Evolutionary conservation across 2,797 vertebrate genomes (phyloP).

Genomic region (Diplodus sargus): DNA sequence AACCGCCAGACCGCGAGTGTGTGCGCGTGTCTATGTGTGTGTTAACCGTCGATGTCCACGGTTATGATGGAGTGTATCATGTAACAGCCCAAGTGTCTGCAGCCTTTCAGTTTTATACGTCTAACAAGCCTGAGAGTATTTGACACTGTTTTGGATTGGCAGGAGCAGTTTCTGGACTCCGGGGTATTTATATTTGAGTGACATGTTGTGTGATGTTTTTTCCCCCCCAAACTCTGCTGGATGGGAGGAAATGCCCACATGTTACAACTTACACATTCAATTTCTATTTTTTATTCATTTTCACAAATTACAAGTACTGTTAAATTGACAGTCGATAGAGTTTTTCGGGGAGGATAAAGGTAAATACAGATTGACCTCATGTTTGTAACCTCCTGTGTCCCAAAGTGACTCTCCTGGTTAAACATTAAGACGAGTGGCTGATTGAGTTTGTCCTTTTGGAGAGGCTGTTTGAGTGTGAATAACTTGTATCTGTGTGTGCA

Average conservation of each 20-base stretch:
- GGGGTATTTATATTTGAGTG: constrained; percentile 42
- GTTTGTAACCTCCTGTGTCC: neutral
- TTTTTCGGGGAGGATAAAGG: neutral
- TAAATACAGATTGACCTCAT: neutral
- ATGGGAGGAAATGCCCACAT: constrained; percentile 6
- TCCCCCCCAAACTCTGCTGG: neutral
- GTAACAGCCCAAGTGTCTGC: constrained; percentile 47
- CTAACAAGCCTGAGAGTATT: constrained; percentile 47
- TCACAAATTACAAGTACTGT: neutral
- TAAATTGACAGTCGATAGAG: neutral
- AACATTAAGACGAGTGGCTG: constrained; percentile 29
- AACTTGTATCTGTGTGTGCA: neutral
- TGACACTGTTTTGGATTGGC: constrained; percentile 48
- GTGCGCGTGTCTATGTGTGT: constrained; percentile 28
- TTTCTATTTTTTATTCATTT: neutral
- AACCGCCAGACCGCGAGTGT: constrained; percentile 60
- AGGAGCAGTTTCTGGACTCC: constrained; percentile 21
- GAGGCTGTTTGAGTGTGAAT: constrained; percentile 2
- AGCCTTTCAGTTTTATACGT: constrained; percentile 41
- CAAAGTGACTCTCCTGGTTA: constrained; percentile 28
- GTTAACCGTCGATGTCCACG: constrained; percentile 62
- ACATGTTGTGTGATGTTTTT: constrained; percentile 21
- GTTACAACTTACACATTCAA: neutral
- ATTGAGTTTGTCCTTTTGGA: no score
- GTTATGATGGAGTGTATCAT: constrained; percentile 56